These are phyloP conservation scores for Drosophila equinoxialis DNA, from an alignment of 1,140 invertebrate genomes.

Conservation along the genomic window DNA sequence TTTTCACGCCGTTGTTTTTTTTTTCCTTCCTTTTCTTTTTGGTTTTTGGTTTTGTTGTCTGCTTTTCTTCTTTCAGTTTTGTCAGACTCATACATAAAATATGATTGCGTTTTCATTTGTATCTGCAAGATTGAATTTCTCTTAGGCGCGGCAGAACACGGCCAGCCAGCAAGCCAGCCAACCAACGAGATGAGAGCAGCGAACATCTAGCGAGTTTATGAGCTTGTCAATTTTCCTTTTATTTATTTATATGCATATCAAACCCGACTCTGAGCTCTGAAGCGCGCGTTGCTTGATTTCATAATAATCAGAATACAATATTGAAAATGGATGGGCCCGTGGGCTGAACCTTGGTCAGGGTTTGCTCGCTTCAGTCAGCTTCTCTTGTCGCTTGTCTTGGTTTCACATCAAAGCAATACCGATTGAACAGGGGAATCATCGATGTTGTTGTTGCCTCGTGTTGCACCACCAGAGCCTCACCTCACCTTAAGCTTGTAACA, in stretches of 20 bases:
- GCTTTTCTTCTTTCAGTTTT: constrained; percentile 29
- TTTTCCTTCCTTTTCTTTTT: constrained; percentile 20
- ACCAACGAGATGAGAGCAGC: no score
- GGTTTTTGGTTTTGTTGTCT: constrained; percentile 16
- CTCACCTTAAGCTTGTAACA: constrained; percentile 74
- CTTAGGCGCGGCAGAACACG: constrained; percentile 53
- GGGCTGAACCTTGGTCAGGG: constrained; percentile 21
- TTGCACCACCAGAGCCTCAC: constrained; percentile 51
- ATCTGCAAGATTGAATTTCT: constrained; percentile 79
- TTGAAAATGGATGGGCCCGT: constrained; percentile 52
- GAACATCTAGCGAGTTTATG: constrained; percentile 65
- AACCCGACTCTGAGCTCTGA: constrained; percentile 25
- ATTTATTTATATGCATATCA: constrained; percentile 81
- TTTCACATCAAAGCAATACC: constrained; percentile 68
- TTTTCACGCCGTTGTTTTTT: constrained; percentile 33
- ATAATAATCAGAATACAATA: constrained; percentile 34
- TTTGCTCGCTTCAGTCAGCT: neutral
- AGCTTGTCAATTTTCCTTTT: constrained; percentile 75
- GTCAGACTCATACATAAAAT: constrained; percentile 73
- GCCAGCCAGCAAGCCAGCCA: no score
- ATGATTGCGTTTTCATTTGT: constrained; percentile 81
- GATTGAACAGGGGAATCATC: constrained; percentile 40
- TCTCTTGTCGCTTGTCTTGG: constrained; percentile 16
- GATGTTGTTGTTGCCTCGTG: constrained; percentile 42
- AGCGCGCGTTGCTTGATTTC: constrained; percentile 51